Conservation (phyloP, 2,888 invertebrate genomes). For the Sinohyriopsis cumingii region DNA sequence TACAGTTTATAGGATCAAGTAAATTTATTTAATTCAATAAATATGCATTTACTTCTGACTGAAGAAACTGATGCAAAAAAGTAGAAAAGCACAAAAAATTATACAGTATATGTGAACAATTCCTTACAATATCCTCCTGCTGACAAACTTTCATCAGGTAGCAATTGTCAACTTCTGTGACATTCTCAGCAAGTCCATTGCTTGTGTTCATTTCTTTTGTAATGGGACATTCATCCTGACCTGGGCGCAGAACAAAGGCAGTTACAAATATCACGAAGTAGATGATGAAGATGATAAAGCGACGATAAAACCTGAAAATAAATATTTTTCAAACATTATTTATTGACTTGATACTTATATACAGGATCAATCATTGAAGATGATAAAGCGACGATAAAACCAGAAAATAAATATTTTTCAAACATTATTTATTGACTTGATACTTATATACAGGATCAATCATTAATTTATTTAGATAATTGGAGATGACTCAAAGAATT, state of each 20-base stretch:
- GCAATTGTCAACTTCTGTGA: constrained; percentile 58
- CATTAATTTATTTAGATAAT: too few relatives aligned
- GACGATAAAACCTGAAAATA: constrained; percentile 86
- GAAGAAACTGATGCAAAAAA: not conserved
- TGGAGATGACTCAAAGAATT: too few relatives aligned
- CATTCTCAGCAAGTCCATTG: constrained; percentile 36
- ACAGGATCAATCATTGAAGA: constrained; percentile 79
- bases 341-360: too few relatives aligned
- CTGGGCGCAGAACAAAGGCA: constrained; percentile 90
- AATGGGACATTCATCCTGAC: constrained; percentile 51
- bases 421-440: too few relatives aligned
- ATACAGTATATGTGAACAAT: not conserved
- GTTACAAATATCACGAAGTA: constrained; percentile 92
- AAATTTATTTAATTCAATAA: too few relatives aligned
- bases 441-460: too few relatives aligned
- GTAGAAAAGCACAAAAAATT: not conserved
- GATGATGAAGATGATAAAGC: constrained; percentile 90
- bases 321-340: not conserved
- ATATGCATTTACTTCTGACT: too few relatives aligned
- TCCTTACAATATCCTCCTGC: constrained; percentile 62
- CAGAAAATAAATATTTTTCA: constrained; percentile 73
- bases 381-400: constrained; percentile 92
- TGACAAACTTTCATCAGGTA: constrained; percentile 62
- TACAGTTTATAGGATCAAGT: too few relatives aligned
- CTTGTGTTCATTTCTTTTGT: constrained; percentile 27